phyloP scores from a whole-genome alignment of 1,140 invertebrate genomes.

The Drosophila ogumai region DNA sequence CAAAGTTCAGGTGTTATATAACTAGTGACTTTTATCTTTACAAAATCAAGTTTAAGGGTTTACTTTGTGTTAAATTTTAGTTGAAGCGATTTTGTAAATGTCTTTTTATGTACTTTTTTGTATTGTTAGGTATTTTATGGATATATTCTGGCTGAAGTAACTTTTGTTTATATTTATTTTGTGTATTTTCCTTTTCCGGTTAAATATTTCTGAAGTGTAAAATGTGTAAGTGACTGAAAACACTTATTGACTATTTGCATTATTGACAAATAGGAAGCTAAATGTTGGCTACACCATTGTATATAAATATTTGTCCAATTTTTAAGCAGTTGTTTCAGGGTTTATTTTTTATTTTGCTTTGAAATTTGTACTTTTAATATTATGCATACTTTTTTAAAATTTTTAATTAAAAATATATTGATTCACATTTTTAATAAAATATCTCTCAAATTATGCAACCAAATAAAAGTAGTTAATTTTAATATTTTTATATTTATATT shows the following conservation, averaged over 20 bases:
- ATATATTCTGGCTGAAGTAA: background rate
- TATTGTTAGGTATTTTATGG: background rate
- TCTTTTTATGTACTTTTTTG: background rate
- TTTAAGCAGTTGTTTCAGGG: background rate
- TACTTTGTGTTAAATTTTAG: background rate
- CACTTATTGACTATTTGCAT: background rate
- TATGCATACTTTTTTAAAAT: too few species aligned
- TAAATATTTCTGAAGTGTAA: background rate
- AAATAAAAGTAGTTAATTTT: too few species aligned
- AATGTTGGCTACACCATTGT: background rate
- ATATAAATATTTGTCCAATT: background rate
- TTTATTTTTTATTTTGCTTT: background rate
- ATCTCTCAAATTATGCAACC: too few species aligned
- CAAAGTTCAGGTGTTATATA: conserved; percentile 33
- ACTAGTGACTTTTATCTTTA: conserved; percentile 13
- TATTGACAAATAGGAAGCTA: conserved; percentile 10
- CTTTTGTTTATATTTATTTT: background rate
- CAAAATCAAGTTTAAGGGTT: background rate
- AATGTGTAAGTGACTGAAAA: background rate
- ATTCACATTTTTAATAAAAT: too few species aligned
- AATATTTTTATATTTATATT: too few species aligned
- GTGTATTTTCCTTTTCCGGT: background rate
- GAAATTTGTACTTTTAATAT: too few species aligned
- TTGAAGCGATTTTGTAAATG: background rate
- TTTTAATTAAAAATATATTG: too few species aligned